phyloP scores from a whole-genome alignment of 1,140 invertebrate species.

The Nebria ingens region DNA sequence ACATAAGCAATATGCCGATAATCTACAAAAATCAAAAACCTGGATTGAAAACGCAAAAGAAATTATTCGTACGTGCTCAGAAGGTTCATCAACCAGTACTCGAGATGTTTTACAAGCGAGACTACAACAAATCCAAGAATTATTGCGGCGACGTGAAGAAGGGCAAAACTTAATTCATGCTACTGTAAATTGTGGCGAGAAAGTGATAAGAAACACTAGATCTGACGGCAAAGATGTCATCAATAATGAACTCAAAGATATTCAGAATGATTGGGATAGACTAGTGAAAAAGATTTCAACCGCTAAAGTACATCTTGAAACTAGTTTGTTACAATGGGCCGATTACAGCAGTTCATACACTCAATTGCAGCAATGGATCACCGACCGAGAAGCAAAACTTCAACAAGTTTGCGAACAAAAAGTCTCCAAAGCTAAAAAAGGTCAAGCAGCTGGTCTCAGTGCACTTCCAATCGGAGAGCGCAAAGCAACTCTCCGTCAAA shows the following conservation, averaged over 20 bases:
- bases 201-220: conserved; percentile 75
- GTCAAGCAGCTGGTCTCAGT: conserved; percentile 58
- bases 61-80: conserved; percentile 68
- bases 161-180: conserved; percentile 83
- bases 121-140: conserved; percentile 70
- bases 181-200: conserved; percentile 87
- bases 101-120: conserved; percentile 75
- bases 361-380: conserved; percentile 91
- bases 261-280: conserved; percentile 88
- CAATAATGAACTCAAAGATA: conserved; percentile 74
- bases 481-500: conserved; percentile 80
- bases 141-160: conserved; percentile 75
- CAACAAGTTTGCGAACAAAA: conserved; percentile 85
- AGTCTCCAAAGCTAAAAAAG: conserved; percentile 65
- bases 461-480: conserved; percentile 71
- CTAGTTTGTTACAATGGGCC: conserved; percentile 86
- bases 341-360: conserved; percentile 87
- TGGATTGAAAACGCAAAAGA: conserved; percentile 87
- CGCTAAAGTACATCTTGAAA: conserved; percentile 85
- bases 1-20: conserved; percentile 73
- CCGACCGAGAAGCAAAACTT: conserved; percentile 85
- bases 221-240: conserved; percentile 84
- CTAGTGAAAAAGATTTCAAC: conserved; percentile 86
- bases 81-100: conserved; percentile 65
- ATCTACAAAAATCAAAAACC: conserved; percentile 64